phyloP scores from a whole-genome alignment of 2,888 invertebrate species.

The Philonicus albiceps region DNA sequence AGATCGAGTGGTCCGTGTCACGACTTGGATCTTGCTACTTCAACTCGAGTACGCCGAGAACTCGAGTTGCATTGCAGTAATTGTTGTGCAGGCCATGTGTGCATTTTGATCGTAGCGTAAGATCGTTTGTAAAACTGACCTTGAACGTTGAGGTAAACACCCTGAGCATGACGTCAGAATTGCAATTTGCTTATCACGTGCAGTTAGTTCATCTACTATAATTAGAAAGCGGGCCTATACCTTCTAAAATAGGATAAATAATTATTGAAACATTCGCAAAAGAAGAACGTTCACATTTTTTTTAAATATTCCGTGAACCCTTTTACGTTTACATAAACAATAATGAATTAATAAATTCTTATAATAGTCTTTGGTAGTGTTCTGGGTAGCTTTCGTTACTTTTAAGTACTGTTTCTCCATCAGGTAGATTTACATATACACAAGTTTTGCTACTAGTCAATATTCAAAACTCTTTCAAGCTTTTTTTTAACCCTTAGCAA shows the following conservation, averaged over 20 bases:
- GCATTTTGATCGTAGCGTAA: conserved; percentile 30
- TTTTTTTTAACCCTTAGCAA: too few species aligned
- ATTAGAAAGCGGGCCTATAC: not conserved
- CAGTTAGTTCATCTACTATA: not conserved
- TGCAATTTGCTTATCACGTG: conserved; percentile 18
- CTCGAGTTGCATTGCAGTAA: conserved; percentile 26
- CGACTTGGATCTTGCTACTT: conserved; percentile 29
- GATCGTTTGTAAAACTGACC: conserved; percentile 46
- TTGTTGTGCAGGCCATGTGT: conserved; percentile 41
- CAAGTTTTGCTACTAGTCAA: too few species aligned
- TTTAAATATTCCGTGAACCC: too few species aligned
- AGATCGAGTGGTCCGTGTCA: conserved; percentile 32
- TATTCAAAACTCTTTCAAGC: too few species aligned
- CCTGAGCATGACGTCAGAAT: conserved; percentile 36
- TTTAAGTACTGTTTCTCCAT: too few species aligned
- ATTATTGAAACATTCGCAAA: too few species aligned
- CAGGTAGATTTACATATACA: too few species aligned
- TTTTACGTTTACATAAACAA: too few species aligned
- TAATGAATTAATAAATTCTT: too few species aligned
- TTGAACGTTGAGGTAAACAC: conserved; percentile 45
- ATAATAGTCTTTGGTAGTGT: too few species aligned
- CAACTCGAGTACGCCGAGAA: conserved; percentile 3
- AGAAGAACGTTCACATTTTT: too few species aligned
- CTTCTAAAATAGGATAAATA: not conserved
- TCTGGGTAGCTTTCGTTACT: too few species aligned